A percentile compares a stretch with the other conserved stretches of the same genome.
Conservation (phyloP, 1,140 invertebrate species). For the Apis florea region DNA sequence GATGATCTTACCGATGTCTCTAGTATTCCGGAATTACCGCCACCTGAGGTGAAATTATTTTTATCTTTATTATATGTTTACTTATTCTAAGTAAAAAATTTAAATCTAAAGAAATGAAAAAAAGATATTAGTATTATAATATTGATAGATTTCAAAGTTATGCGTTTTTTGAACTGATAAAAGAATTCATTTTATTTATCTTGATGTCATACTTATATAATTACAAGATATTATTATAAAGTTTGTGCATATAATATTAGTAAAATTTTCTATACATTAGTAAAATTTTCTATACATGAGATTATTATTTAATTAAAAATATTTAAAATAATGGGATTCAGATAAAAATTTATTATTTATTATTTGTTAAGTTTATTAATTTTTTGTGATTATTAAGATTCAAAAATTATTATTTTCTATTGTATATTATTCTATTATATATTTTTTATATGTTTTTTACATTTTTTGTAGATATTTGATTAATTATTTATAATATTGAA, state of each 20-base stretch:
- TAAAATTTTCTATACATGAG: background rate
- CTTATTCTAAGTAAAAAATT: constrained; percentile 12
- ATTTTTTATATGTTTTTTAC: too few species aligned
- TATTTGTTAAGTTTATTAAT: too few species aligned
- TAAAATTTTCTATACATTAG: background rate
- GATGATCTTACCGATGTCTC: constrained; percentile 72
- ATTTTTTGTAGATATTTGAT: too few species aligned
- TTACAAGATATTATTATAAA: background rate
- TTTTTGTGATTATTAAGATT: too few species aligned
- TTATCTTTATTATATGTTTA: constrained; percentile 26
- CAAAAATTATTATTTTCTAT: too few species aligned
- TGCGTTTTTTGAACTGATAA: background rate
- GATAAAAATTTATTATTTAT: too few species aligned
- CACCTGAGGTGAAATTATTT: constrained; percentile 73
- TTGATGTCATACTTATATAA: too few species aligned
- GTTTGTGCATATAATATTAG: background rate
- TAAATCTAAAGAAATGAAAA: background rate
- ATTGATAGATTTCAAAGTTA: background rate
- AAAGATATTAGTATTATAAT: constrained; percentile 4
- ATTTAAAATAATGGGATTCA: too few species aligned
- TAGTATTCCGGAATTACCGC: constrained; percentile 73
- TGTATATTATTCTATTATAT: too few species aligned
- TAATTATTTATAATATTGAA: too few species aligned
- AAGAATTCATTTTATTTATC: background rate
- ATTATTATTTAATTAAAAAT: too few species aligned